A percentile compares a stretch with the other conserved stretches of the same genome.
phyloP scores from a whole-genome alignment of 2,888 invertebrate genomes.

The Mayetiola destructor region DNA sequence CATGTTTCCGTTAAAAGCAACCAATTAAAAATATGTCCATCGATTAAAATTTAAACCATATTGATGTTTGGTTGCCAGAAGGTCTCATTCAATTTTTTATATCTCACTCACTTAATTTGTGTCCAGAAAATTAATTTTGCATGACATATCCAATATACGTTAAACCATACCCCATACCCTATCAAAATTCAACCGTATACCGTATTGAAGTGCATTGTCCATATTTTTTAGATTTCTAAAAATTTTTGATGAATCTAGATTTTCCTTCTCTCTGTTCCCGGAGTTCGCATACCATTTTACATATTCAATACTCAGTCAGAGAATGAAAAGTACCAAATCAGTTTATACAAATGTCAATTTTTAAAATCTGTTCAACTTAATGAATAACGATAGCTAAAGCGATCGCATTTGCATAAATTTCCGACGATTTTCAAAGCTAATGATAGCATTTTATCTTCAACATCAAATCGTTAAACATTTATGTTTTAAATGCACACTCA shows the following conservation, averaged over 20 bases:
- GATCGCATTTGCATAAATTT: conserved; percentile 3
- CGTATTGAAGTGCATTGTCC: too few relatives aligned
- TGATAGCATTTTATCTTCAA: neutral
- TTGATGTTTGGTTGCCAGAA: conserved; percentile 8
- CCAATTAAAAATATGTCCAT: conserved; percentile 10
- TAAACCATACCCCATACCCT: too few relatives aligned
- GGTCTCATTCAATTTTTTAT: neutral
- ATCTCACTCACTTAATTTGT: neutral
- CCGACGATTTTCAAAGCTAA: neutral
- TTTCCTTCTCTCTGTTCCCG: too few relatives aligned
- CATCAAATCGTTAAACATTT: neutral
- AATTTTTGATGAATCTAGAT: too few relatives aligned
- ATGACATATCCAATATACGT: too few relatives aligned
- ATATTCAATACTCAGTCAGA: too few relatives aligned
- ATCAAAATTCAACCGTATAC: too few relatives aligned
- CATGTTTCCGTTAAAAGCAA: conserved; percentile 10
- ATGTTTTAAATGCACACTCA: neutral
- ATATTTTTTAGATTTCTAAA: too few relatives aligned
- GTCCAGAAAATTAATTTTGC: too few relatives aligned
- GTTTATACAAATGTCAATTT: too few relatives aligned
- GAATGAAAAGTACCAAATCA: too few relatives aligned
- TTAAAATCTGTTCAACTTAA: neutral
- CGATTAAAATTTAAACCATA: conserved; percentile 11
- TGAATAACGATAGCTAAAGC: neutral
- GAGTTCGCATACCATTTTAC: too few relatives aligned